phyloP scores from a whole-genome alignment of 1,140 invertebrate species.

The Eriocheir sinensis region DNA sequence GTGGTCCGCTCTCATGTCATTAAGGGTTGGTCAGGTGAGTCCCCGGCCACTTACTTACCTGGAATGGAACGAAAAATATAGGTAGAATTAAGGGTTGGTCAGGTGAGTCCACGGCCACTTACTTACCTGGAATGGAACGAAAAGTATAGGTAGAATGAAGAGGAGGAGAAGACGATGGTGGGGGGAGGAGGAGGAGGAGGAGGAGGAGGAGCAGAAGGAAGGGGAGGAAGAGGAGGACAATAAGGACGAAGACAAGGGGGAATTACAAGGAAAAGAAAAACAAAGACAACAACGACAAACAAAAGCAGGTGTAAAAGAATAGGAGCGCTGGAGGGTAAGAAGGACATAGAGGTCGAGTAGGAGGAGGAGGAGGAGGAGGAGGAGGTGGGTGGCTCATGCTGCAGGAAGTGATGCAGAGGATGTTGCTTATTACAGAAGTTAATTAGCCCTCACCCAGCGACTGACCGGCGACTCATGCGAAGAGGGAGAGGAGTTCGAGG shows the following conservation, averaged over 20 bases:
- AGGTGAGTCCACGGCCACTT: too few species aligned
- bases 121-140: constrained; percentile 24
- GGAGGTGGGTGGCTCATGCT: background rate
- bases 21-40: background rate
- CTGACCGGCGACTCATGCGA: constrained; percentile 34
- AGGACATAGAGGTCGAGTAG: background rate
- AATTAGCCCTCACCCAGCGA: constrained; percentile 60
- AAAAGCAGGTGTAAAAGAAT: background rate
- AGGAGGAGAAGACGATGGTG: background rate
- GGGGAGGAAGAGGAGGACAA: background rate
- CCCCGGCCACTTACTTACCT: background rate
- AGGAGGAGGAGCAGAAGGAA: background rate
- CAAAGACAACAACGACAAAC: background rate
- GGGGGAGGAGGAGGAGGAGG: background rate
- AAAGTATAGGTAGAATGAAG: background rate
- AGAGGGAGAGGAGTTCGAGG: background rate
- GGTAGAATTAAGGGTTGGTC: background rate
- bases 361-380: background rate
- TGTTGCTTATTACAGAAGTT: constrained; percentile 63
- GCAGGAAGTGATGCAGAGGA: constrained; percentile 62
- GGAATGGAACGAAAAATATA: constrained; percentile 10
- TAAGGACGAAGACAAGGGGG: background rate
- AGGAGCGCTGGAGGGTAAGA: background rate
- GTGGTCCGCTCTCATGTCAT: constrained; percentile 20
- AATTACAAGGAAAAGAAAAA: background rate